phyloP scores from a whole-genome alignment of 2,888 invertebrate species.

The Orthosia gracilis region DNA sequence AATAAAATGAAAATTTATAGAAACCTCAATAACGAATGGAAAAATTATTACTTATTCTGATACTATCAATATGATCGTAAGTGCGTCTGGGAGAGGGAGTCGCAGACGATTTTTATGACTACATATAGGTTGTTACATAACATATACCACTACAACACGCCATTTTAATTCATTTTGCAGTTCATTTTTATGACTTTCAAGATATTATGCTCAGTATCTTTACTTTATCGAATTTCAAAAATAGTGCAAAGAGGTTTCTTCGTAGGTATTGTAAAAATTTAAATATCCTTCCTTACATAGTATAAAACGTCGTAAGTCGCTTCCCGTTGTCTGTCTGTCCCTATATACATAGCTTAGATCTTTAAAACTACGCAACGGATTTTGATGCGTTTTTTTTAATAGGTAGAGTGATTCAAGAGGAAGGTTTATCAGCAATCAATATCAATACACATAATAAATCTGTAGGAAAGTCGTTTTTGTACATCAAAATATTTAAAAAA shows the following conservation, averaged over 20 bases:
- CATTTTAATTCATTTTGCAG: conserved; percentile 28
- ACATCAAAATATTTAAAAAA: too few relatives aligned
- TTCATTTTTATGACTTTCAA: conserved; percentile 20
- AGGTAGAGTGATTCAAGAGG: too few relatives aligned
- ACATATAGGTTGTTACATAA: not conserved
- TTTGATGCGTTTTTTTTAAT: too few relatives aligned
- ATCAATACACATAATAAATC: too few relatives aligned
- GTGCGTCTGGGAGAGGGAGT: conserved; percentile 6
- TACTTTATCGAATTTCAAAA: not conserved
- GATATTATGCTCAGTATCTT: not conserved
- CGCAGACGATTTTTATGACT: conserved; percentile 31
- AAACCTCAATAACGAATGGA: not conserved
- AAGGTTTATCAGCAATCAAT: too few relatives aligned
- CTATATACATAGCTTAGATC: too few relatives aligned
- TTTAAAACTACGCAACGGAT: too few relatives aligned
- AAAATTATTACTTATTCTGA: conserved; percentile 1
- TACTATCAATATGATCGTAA: conserved; percentile 19
- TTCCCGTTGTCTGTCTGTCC: too few relatives aligned
- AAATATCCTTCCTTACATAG: too few relatives aligned
- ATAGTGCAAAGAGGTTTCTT: not conserved
- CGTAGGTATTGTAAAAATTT: not conserved
- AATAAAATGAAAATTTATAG: not conserved
- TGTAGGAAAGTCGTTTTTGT: too few relatives aligned
- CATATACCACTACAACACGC: conserved; percentile 4
- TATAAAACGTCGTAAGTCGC: too few relatives aligned